Evolutionary conservation across 2,888 invertebrate genomes (phyloP), one percentile per base, ranked within the genome.

Genomic region (Ferrisia virgata): DNA sequence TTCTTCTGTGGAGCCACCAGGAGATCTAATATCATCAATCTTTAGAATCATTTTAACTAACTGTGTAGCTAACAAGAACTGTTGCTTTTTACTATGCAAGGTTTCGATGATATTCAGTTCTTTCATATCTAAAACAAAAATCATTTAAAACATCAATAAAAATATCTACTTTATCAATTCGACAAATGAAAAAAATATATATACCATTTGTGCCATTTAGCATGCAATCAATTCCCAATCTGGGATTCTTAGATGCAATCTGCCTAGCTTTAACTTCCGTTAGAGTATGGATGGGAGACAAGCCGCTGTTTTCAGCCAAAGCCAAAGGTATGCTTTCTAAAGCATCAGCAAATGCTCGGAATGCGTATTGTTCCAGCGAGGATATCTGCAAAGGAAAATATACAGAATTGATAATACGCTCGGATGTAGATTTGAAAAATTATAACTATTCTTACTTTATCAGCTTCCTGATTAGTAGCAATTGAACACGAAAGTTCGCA

Each of bases 41-140:
- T 99, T 99, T 86, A 99, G 92, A 86, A 99, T 99, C 99, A 99
- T 99, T 89, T 99, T 98, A 82, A 99, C 99, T 86, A 99, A 92
- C 88, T 99, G 99, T 0, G 99, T 97, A 25, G 99, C 99, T 86
- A 99, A 91, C 40, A 97, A 91, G 85, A 99, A 94, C 90, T 99
- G 99, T 88, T 99, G 98, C 87, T 96, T 95, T 92, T 99, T 99
- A 47, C 97, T 96, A 89, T 96, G 94, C 80, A 99, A 91, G 0
- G 99, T 97, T 90, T 99, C 99, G 85, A 99, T 95, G 15, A 99
- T 98, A 89, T 96, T 95, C 89, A 97, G 95, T 8, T 91, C 91
- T 88, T 96, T 95, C 99, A 99, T 99, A 90, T 99, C 96, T 92
- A 90, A 1, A 72, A 85, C 64, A 86, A 86, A 72, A 79, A 86